These are phyloP conservation scores for Poeciliopsis retropinna DNA, from an alignment of 2,113 vertebrate genomes.

Conservation along the genomic window DNA sequence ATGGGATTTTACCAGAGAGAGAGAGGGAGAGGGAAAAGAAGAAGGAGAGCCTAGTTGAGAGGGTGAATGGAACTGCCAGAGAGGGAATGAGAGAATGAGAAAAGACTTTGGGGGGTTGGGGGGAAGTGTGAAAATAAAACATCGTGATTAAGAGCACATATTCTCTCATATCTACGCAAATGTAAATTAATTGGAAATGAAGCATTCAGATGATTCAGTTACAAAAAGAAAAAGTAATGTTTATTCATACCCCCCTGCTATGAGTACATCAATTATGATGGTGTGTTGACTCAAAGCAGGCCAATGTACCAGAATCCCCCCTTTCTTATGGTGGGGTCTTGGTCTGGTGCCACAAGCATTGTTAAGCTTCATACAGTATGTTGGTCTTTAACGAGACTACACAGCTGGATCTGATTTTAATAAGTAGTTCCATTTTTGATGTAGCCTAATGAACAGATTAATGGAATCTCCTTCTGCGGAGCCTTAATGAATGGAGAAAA, in stretches of 20 bases:
- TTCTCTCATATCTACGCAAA: constrained; percentile 66
- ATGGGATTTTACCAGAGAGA: constrained; percentile 72
- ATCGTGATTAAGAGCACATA: constrained; percentile 73
- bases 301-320: constrained; percentile 59
- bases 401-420: constrained; percentile 84
- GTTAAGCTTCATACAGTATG: constrained; percentile 68
- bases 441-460: constrained; percentile 85
- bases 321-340: constrained; percentile 72
- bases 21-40: constrained; percentile 43
- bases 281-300: constrained; percentile 74
- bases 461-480: constrained; percentile 81
- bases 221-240: constrained; percentile 71
- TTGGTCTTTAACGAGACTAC: constrained; percentile 76
- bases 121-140: constrained; percentile 76
- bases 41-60: constrained; percentile 51
- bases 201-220: constrained; percentile 64
- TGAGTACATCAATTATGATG: constrained; percentile 72
- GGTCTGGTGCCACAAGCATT: constrained; percentile 79
- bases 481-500: constrained; percentile 80
- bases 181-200: constrained; percentile 77
- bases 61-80: constrained; percentile 67
- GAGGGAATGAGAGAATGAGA: constrained; percentile 69
- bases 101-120: constrained; percentile 63
- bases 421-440: constrained; percentile 83
- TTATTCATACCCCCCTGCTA: constrained; percentile 79